Conservation (phyloP, 2,888 invertebrate species). For the Sussaba pulchella region DNA sequence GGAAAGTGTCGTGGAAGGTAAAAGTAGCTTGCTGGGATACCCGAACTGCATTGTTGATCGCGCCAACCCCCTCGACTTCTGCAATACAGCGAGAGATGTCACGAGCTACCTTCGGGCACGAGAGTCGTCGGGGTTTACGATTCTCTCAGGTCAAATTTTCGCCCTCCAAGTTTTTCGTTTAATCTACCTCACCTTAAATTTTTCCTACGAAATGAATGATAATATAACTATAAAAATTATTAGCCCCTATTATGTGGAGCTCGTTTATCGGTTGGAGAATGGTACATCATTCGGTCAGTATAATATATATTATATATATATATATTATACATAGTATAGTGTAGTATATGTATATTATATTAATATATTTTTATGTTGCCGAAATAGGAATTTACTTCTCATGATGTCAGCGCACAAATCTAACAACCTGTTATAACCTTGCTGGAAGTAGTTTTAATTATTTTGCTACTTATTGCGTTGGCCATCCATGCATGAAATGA, state of each 20-base stretch:
- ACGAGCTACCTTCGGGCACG: conserved; percentile 67
- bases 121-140: conserved; percentile 26
- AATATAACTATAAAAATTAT: neutral
- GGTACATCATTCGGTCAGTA: too few species aligned
- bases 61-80: conserved; percentile 72
- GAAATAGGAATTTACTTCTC: neutral
- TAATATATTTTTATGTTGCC: neutral
- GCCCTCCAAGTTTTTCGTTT: neutral
- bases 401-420: neutral
- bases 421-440: neutral
- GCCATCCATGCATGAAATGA: neutral
- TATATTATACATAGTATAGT: too few species aligned
- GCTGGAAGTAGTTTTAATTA: neutral
- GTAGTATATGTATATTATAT: too few species aligned
- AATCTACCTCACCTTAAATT: conserved; percentile 3
- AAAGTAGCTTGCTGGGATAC: conserved; percentile 46
- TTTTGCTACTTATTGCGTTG: neutral
- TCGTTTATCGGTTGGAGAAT: neutral
- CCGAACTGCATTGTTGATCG: conserved; percentile 78
- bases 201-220: neutral
- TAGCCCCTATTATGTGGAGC: neutral
- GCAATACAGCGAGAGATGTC: conserved; percentile 76
- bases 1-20: conserved; percentile 36
- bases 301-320: too few species aligned
- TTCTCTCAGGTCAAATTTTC: conserved; percentile 15